A percentile compares a stretch with the other conserved stretches of the same genome.
Conservation (phyloP, 2,113 vertebrate species). For the Canis aureus region DNA sequence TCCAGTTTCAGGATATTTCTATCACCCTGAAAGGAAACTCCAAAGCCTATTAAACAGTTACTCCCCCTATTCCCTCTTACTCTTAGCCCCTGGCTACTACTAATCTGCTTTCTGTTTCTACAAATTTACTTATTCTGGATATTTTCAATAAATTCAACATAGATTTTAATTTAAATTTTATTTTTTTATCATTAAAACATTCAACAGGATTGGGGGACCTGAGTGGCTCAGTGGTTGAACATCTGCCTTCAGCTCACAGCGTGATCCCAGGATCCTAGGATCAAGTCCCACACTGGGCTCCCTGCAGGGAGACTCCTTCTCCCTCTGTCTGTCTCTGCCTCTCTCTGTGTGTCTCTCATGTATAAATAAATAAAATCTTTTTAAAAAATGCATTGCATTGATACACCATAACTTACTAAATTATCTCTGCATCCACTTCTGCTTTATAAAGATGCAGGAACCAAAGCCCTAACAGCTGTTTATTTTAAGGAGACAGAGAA, state of each 20-base stretch:
- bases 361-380: neutral
- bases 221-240: neutral
- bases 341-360: neutral
- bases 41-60: neutral
- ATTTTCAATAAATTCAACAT: neutral
- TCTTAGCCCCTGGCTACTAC: neutral
- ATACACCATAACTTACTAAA: neutral
- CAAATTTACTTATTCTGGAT: neutral
- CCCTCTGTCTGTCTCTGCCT: neutral
- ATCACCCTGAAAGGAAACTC: neutral
- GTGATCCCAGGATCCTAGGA: neutral
- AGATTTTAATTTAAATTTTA: neutral
- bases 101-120: neutral
- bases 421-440: neutral
- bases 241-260: neutral
- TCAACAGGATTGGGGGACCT: neutral
- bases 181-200: neutral
- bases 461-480: neutral
- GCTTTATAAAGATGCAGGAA: neutral
- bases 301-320: neutral
- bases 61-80: neutral
- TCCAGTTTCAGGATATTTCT: neutral
- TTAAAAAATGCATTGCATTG: neutral
- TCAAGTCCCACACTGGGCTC: neutral
- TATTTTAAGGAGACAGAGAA: conserved; percentile 16